Percentiles rank a stretch among this genome's conserved stretches.
Conservation (phyloP, 2,888 invertebrate species). For the Caenorhabditis zanzibari region DNA sequence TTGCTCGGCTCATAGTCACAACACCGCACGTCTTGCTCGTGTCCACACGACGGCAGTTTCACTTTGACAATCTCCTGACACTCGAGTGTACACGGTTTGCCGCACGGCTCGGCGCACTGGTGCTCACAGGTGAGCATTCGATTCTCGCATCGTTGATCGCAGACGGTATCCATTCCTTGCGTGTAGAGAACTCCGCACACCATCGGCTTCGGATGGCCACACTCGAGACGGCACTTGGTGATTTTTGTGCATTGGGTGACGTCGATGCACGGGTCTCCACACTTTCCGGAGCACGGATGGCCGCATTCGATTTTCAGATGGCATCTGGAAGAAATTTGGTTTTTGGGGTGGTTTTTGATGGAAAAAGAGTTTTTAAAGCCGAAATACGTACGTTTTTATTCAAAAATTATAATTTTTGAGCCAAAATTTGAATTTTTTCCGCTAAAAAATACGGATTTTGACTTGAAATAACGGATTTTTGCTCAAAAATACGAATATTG, state of each 20-base stretch:
- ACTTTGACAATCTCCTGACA: conserved; percentile 44
- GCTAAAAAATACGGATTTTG: too few species aligned
- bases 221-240: conserved; percentile 3
- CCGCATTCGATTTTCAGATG: conserved; percentile 85
- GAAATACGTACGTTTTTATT: too few species aligned
- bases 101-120: conserved; percentile 40
- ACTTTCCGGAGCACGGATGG: conserved; percentile 88
- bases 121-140: conserved; percentile 47
- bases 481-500: too few species aligned
- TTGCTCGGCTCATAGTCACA: conserved; percentile 1
- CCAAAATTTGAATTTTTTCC: too few species aligned
- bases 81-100: conserved; percentile 25
- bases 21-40: conserved; percentile 29
- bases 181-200: conserved; percentile 1
- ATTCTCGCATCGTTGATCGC: conserved; percentile 36
- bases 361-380: too few species aligned
- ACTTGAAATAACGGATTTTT: too few species aligned
- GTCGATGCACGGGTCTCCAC: conserved; percentile 85
- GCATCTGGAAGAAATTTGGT: too few species aligned
- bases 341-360: too few species aligned
- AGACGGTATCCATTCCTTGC: neutral
- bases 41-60: conserved; percentile 8
- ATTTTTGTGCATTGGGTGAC: too few species aligned
- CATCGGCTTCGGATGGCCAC: conserved; percentile 36
- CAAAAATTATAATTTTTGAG: too few species aligned